phyloP scores from a whole-genome alignment of 2,797 vertebrate genomes.

The Selene dorsalis region DNA sequence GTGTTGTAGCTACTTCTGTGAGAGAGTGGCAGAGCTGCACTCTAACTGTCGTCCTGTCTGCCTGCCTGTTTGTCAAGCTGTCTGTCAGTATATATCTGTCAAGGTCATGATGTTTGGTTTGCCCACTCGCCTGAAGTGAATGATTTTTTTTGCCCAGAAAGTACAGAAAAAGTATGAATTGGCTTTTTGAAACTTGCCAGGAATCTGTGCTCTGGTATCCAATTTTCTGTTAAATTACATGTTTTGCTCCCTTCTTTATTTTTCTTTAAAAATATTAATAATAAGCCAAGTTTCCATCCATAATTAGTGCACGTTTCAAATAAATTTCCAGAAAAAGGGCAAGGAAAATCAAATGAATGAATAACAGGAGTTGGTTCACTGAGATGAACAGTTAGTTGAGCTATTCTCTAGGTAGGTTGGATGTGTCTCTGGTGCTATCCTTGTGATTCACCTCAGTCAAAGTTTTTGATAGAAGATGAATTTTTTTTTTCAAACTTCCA shows the following conservation, averaged over 20 bases:
- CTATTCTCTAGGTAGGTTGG: not conserved
- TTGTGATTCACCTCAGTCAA: conserved; percentile 3
- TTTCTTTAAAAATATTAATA: conserved; percentile 8
- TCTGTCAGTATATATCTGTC: conserved; percentile 42
- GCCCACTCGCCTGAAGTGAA: not conserved
- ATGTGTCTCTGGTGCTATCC: not conserved
- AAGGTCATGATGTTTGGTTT: conserved; percentile 5
- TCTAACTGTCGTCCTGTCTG: conserved; percentile 45
- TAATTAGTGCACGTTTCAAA: not conserved
- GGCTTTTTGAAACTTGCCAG: not conserved
- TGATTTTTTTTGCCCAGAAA: not conserved
- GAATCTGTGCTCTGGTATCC: not conserved
- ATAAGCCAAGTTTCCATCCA: not conserved
- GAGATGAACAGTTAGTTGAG: not conserved
- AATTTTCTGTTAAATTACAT: not conserved
- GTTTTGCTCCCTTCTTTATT: not conserved
- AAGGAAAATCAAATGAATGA: too few species aligned
- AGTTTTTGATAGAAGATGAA: too few species aligned
- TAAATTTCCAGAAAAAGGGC: not conserved
- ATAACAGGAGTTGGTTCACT: not conserved
- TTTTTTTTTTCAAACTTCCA: not conserved
- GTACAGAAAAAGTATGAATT: not conserved
- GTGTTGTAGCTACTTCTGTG: conserved; percentile 17
- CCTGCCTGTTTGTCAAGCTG: conserved; percentile 19
- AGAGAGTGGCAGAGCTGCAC: conserved; percentile 49